Evolutionary conservation across 2,113 vertebrate species (phyloP).

Genomic region (Sinosuthora webbiana): DNA sequence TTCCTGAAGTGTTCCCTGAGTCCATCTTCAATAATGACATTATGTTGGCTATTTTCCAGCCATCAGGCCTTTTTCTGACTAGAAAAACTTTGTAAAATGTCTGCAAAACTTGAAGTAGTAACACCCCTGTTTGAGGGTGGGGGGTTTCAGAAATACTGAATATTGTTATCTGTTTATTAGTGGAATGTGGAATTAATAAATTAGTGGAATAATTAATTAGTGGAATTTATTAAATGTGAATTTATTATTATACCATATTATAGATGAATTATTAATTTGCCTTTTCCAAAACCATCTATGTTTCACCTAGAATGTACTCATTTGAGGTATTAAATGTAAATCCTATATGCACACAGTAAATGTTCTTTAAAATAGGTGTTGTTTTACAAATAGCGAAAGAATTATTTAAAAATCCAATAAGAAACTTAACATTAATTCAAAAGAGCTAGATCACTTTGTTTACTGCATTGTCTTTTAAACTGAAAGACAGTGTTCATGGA

Average conservation of each 20-base stretch:
- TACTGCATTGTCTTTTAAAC: not conserved
- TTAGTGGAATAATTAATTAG: too few species aligned
- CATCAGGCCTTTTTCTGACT: constrained; percentile 54
- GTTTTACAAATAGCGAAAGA: not conserved
- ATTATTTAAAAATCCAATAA: not conserved
- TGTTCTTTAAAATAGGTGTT: not conserved
- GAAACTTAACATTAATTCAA: not conserved
- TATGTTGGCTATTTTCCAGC: constrained; percentile 73
- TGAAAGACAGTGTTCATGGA: not conserved
- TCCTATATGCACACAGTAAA: not conserved
- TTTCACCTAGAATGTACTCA: not conserved
- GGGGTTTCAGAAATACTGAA: not conserved
- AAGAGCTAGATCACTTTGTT: not conserved
- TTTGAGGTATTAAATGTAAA: not conserved
- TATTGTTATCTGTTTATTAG: constrained; percentile 49
- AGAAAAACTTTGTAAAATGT: constrained; percentile 71
- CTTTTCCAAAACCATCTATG: not conserved
- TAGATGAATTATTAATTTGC: not conserved
- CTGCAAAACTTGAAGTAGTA: constrained; percentile 66
- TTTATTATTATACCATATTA: constrained; percentile 23
- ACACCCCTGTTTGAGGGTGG: not conserved
- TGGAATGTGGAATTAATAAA: too few species aligned
- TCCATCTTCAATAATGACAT: constrained; percentile 77
- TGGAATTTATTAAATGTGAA: constrained; percentile 28
- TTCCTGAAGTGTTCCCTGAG: constrained; percentile 77